Evolutionary conservation across 2,113 vertebrate genomes (phyloP), one percentile per base, ranked within the genome.

Genomic region (Mohoua ochrocephala): DNA sequence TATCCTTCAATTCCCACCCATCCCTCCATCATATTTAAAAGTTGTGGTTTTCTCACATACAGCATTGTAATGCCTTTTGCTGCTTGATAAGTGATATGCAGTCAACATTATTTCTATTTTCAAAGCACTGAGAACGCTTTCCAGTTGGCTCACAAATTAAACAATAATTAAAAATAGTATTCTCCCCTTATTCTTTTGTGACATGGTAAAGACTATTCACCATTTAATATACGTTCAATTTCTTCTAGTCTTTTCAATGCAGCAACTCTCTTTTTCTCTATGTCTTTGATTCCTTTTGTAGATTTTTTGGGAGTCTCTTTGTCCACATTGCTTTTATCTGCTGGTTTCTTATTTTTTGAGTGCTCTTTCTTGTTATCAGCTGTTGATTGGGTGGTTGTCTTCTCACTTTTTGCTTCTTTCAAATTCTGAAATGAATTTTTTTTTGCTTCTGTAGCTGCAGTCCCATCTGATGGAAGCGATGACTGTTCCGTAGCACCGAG

Each of bases 231-330:
- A 95, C 99, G 99, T 95, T 99, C 99, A 94, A 99, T 99, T 97
- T 99, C 99, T 97, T 99, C 99, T 37, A 99, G 98, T 98, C 99
- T 99, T 98, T 99, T 99, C 96, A 99, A 97, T 96, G 99, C 99
- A 71, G 99, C 99, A 67, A 98, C 99, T 91, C 99, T 97, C 98
- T 99, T 99, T 94, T 99, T 98, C 94, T 99, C 99, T 95, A 99
- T 99, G 95, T 99, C 99, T 98, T 98, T 99, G 91, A 99, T 99
- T 97, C 99, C 99, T 97, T 99, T 98, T 91, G 98, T 97, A 96
- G 99, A 99, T 97, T 99, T 99, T 88, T 97, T 98, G 78, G 98
- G 97, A 95, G 95, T 98, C 92, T 98, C 98, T 98, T 98, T 98
- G 84, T 98, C 98, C 85, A 94, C 60, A 95, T 70, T 97, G 95